Conservation (phyloP, 2,113 vertebrate genomes). For the Ageneiosus marmoratus region DNA sequence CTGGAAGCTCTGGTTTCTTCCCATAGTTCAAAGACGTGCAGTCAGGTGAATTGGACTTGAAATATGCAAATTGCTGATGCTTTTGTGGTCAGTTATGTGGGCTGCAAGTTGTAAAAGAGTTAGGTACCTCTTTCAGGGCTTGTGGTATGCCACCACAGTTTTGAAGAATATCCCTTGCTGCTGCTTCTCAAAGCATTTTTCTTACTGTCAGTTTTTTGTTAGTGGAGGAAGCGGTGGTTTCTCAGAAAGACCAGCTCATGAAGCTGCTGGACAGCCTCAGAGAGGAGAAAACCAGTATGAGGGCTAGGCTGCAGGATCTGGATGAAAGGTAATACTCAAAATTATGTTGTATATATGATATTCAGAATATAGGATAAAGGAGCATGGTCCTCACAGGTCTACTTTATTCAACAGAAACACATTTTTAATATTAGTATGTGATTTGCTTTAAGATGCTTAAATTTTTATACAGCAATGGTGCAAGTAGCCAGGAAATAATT, state of each 20-base stretch:
- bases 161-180: not conserved
- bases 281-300: constrained; percentile 39
- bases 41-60: no score
- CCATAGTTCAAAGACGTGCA: no score
- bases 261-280: constrained; percentile 41
- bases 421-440: not conserved
- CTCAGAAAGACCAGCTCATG: constrained; percentile 48
- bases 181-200: not conserved
- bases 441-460: not conserved
- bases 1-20: no score
- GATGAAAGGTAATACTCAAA: constrained; percentile 49
- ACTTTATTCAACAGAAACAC: not conserved
- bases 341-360: not conserved
- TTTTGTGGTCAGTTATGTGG: not conserved
- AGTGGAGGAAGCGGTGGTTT: constrained; percentile 49
- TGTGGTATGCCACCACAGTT: not conserved
- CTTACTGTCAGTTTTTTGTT: constrained; percentile 51
- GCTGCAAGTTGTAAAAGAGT: not conserved
- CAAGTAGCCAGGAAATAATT: not conserved
- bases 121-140: not conserved
- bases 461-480: not conserved
- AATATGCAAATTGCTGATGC: not conserved
- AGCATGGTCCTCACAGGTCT: not conserved
- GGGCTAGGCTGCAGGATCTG: constrained; percentile 46
- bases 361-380: not conserved